Evolutionary conservation across 2,888 invertebrate genomes (phyloP), one percentile per base, ranked within the genome.

Genomic region (Brachylomia viminalis): DNA sequence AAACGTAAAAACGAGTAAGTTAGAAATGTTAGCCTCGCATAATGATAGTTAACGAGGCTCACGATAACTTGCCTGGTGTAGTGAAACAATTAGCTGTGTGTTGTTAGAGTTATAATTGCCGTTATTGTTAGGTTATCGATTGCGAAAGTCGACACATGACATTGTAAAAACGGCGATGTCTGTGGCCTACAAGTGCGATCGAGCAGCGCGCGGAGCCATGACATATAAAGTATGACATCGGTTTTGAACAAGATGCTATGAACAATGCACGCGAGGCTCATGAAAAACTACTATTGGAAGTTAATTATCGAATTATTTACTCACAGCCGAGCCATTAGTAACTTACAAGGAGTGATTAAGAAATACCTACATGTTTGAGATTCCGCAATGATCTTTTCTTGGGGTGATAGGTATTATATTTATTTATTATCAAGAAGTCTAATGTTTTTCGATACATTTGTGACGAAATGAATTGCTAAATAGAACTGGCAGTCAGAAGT

Each of bases 181-280:
- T 92, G 91, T 92, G 96, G 95, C 96, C 96, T 96, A 96, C 95
- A 95, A 96, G 95, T 93, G 95, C 96, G 94, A 94, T 95, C 95
- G 94, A 95, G 95, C 95, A 93, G 89, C 92, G 91, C 92, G 91
- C 52, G 86, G 83, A 95, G 88, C 96, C 96, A 84, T 96, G 96
- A 96, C 96, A 96, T 94, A 96, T 94, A 94, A 95, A 95, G 91
- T 93, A 92, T 93, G 94, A 94, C 95, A 94, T 92, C 94, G 93
- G 88, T 86, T 88, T 87, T 88, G 85, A 90, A 91, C 90, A 90
- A 91, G 92, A 93, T 91, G 92, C 91, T 89, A 91, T 88, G 89
- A 92, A 94, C 94, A 93, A 94, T 93, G 90, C 93, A 91, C 90
- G 89, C 89, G 88, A 90, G 88, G 85, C 85, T 87, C 83, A 77